Evolutionary conservation across 2,797 vertebrate species (phyloP).

Genomic region (Rousettus madagascariensis): DNA sequence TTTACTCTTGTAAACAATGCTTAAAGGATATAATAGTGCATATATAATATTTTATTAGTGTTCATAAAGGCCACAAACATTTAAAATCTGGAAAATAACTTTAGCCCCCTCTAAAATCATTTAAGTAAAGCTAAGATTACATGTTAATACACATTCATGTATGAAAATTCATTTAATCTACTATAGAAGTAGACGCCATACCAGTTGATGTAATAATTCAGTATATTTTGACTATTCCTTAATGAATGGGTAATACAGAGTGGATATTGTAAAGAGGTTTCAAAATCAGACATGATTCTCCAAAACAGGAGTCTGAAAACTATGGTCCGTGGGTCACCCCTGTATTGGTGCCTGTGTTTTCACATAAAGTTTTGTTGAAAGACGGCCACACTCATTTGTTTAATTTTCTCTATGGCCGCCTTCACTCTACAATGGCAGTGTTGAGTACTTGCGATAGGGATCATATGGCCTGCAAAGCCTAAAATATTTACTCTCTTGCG

Average conservation of each 20-base stretch:
- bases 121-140: not conserved
- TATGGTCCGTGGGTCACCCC: not conserved
- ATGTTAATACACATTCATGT: not conserved
- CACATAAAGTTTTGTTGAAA: slow-evolving; percentile 23
- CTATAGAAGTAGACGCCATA: not conserved
- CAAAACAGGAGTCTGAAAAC: not conserved
- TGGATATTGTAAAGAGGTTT: not conserved
- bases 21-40: not conserved
- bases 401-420: not conserved
- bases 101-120: not conserved
- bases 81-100: slow-evolving; percentile 36
- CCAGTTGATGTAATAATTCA: not conserved
- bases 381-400: not conserved
- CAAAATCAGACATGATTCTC: not conserved
- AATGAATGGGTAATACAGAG: not conserved
- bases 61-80: not conserved
- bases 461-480: not conserved
- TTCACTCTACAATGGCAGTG: not conserved
- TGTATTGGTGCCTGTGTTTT: not conserved
- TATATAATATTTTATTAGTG: not conserved
- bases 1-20: slow-evolving; percentile 10
- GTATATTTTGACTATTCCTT: not conserved
- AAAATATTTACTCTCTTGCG: not conserved
- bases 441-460: not conserved
- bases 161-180: not conserved